A percentile compares a stretch with the other conserved stretches of the same genome.
phyloP scores from a whole-genome alignment of 2,888 invertebrate genomes.

The Nomada hirtipes region DNA sequence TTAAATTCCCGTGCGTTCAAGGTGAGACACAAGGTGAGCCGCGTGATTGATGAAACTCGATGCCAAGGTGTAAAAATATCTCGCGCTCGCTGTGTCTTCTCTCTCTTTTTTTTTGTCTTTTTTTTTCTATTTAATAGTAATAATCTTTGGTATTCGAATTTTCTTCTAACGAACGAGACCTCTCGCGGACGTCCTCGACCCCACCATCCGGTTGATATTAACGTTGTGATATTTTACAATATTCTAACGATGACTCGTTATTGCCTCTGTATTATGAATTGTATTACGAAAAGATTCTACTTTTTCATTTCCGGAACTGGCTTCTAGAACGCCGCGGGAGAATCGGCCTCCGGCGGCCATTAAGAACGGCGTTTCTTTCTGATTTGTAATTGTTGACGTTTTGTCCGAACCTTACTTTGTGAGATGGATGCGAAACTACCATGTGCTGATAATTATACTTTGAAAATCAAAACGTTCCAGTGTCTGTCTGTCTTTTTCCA shows the following conservation, averaged over 20 bases:
- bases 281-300: conserved; percentile 72
- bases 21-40: background rate
- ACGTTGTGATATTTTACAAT: conserved; percentile 84
- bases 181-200: conserved; percentile 10
- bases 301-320: conserved; percentile 22
- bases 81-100: background rate
- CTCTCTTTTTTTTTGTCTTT: background rate
- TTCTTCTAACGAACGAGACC: background rate
- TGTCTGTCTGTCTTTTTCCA: conserved; percentile 6
- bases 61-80: background rate
- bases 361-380: conserved; percentile 47
- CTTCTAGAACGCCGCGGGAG: conserved; percentile 25
- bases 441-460: conserved; percentile 83
- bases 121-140: background rate
- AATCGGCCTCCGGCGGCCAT: conserved; percentile 17
- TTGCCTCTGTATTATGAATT: conserved; percentile 80
- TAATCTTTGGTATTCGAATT: background rate
- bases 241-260: conserved; percentile 70
- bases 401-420: conserved; percentile 75
- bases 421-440: conserved; percentile 80
- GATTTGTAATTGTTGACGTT: conserved; percentile 77
- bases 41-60: background rate
- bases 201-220: conserved; percentile 77
- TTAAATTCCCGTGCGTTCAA: background rate
- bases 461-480: conserved; percentile 71